phyloP scores from a whole-genome alignment of 2,797 vertebrate genomes.

The Gallinago stenura region DNA sequence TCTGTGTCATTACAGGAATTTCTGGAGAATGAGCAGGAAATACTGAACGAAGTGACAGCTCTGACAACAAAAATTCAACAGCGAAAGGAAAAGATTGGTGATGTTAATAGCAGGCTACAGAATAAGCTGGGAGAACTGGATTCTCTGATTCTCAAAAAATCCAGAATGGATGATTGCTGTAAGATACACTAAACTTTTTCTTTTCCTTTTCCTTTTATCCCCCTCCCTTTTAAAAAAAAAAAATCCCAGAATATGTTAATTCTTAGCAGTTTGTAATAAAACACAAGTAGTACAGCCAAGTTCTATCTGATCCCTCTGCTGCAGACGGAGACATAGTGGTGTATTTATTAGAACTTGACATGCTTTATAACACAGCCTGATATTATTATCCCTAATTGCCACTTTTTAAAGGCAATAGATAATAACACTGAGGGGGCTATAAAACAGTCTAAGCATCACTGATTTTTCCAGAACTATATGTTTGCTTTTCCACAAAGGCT shows the following conservation, averaged over 20 bases:
- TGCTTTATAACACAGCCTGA: neutral
- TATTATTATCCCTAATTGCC: neutral
- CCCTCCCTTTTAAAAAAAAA: neutral
- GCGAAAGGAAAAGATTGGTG: slow-evolving; percentile 55
- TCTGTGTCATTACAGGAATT: slow-evolving; percentile 35
- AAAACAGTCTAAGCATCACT: neutral
- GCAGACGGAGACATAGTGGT: neutral
- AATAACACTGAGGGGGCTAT: neutral
- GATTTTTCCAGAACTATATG: neutral
- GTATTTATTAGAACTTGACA: neutral
- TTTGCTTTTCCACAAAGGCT: neutral
- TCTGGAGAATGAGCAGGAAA: slow-evolving; percentile 49
- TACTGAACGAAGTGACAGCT: slow-evolving; percentile 20
- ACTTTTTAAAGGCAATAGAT: neutral
- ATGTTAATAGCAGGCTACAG: slow-evolving; percentile 58
- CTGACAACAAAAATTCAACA: slow-evolving; percentile 42
- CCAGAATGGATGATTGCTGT: neutral
- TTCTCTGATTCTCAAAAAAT: neutral
- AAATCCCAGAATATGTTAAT: neutral
- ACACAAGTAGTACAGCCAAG: neutral
- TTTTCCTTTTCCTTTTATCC: neutral
- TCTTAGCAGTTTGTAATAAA: neutral
- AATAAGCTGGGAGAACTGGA: slow-evolving; percentile 47
- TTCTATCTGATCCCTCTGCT: neutral
- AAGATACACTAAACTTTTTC: neutral